Evolutionary conservation across 2,888 invertebrate species (phyloP).

Genomic region (Drosophila sordidula): DNA sequence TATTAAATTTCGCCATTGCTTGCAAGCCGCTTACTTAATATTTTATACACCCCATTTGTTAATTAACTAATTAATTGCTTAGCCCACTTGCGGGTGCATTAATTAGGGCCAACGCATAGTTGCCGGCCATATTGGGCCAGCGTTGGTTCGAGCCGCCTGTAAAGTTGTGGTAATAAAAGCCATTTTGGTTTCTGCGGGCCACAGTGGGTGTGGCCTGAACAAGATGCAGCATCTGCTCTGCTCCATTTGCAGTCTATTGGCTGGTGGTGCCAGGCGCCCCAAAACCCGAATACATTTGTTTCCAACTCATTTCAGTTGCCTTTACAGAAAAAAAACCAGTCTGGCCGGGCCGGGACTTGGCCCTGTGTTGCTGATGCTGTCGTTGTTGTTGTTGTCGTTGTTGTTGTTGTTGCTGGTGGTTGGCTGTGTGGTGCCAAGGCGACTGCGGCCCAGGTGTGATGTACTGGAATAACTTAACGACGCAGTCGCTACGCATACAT

Average conservation of each 20-base stretch:
- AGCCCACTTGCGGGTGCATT: conserved; percentile 5
- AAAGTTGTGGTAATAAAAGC: conserved; percentile 76
- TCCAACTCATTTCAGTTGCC: conserved; percentile 60
- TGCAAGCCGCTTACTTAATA: not conserved
- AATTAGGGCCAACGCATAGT: conserved; percentile 22
- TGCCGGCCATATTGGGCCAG: conserved; percentile 65
- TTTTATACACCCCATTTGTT: not conserved
- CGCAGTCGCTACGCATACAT: conserved; percentile 74
- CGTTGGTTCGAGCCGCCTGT: conserved; percentile 22
- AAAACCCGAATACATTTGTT: conserved; percentile 75
- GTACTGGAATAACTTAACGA: conserved; percentile 81
- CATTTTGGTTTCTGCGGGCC: conserved; percentile 68
- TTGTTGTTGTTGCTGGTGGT: conserved; percentile 42
- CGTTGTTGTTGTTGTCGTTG: conserved; percentile 28
- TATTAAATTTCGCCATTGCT: not conserved
- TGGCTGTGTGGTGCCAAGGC: conserved; percentile 51
- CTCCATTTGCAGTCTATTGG: conserved; percentile 81
- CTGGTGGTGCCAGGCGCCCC: conserved; percentile 75
- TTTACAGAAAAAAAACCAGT: conserved; percentile 64
- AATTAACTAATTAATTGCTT: not conserved
- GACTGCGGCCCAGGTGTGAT: conserved; percentile 74
- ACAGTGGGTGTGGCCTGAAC: conserved; percentile 72
- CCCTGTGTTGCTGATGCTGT: conserved; percentile 32
- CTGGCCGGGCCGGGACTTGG: conserved; percentile 50
- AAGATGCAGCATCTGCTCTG: conserved; percentile 76